Evolutionary conservation across 2,888 invertebrate species (phyloP), one percentile per base, ranked within the genome.

Genomic region (Lithophane semibrunnea): DNA sequence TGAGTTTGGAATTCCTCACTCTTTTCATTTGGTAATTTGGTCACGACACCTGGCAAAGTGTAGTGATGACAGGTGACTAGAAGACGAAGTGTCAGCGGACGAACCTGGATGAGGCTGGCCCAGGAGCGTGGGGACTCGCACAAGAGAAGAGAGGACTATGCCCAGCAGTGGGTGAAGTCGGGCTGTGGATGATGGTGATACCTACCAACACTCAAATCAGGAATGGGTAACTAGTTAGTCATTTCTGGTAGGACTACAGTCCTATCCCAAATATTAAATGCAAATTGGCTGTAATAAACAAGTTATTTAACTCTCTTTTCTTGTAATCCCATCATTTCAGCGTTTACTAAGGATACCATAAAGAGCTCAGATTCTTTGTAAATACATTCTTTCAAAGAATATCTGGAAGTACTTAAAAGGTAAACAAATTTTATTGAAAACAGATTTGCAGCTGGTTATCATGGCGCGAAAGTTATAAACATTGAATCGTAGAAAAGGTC

Each of bases 401-500:
- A 47, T 21, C 16, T 37, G 10, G 2, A 24, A 49, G 44, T 49
- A 52, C 52, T 8, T 18, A 10, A 64, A 70, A 37, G 21, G 16
- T 18, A 60, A 68, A 47, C 16, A 63, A 67, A 24, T 47, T 69
- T 16, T 82, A 56, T 4, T 49, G 18, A 29, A 52, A 52, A 52
- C 47, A 75, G 37, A 58, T 52, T 49, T 66, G 29, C 49, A 66
- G 44, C 47, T 64, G 42, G 29, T 75, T 80, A 70, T 66, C 65
- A 37, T 10, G 44, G 70, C 24, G 76, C 21, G 56, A 81, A 77
- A 82, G 63, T 82, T 37, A 77, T 77, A 80, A 68, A 68, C 76
- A 71, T 82, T 63, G 63, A 82, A 71, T 64, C 21, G 58, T 54
- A 68, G 77, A 69, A 81, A 82, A 82, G 82, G 82, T 77, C 52